Conservation (phyloP, 1,140 invertebrate species). For the Ericerus pela region DNA sequence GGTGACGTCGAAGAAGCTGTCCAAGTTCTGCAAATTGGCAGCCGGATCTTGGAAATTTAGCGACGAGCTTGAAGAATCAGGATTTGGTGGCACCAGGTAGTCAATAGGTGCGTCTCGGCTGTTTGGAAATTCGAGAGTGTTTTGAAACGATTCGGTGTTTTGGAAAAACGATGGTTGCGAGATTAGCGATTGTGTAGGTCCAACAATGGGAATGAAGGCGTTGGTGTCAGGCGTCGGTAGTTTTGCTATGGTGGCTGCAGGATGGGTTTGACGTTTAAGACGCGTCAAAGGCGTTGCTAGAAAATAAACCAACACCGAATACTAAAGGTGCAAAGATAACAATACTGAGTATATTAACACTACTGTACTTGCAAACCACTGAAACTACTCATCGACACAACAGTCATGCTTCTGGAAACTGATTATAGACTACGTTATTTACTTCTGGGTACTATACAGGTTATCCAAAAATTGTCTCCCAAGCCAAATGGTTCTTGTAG, state of each 20-base stretch:
- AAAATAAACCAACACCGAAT: conserved; percentile 8
- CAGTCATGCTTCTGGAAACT: too few species aligned
- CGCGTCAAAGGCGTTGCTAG: conserved; percentile 2
- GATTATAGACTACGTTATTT: too few species aligned
- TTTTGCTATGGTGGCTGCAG: conserved; percentile 16
- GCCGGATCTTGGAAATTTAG: conserved; percentile 4
- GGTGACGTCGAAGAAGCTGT: not conserved
- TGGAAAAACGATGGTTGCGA: not conserved
- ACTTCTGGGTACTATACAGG: too few species aligned
- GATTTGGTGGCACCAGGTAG: not conserved
- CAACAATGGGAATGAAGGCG: not conserved
- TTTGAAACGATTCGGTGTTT: too few species aligned
- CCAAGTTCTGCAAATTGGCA: not conserved
- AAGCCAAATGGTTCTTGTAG: too few species aligned
- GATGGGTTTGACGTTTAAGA: conserved; percentile 18
- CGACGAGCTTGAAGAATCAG: not conserved
- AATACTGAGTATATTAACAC: too few species aligned
- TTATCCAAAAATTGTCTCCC: too few species aligned
- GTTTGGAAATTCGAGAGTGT: not conserved
- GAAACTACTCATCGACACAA: too few species aligned
- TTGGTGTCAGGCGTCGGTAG: conserved; percentile 6
- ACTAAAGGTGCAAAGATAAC: too few species aligned
- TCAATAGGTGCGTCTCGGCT: not conserved
- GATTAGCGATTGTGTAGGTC: not conserved
- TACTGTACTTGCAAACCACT: too few species aligned